phyloP scores from a whole-genome alignment of 2,797 vertebrate genomes.

The Chiroxiphia lanceolata region DNA sequence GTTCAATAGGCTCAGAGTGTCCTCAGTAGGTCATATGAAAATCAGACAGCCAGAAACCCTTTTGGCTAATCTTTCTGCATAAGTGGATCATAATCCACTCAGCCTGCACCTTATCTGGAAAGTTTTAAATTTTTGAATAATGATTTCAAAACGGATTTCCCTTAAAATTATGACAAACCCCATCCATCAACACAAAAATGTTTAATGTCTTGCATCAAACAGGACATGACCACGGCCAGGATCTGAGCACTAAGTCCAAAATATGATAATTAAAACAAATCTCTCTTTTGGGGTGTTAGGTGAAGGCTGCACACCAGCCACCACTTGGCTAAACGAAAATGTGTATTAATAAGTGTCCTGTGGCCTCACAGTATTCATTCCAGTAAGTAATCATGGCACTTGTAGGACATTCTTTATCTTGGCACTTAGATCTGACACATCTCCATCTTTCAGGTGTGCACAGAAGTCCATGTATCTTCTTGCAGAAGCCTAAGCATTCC shows the following conservation, averaged over 20 bases:
- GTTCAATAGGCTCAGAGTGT: background rate
- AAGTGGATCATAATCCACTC: too few species aligned
- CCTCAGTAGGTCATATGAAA: background rate
- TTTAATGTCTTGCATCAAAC: background rate
- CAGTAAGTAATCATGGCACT: background rate
- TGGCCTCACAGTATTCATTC: background rate
- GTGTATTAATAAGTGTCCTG: background rate
- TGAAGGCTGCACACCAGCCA: background rate
- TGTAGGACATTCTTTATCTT: fast-evolving
- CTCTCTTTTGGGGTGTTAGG: background rate
- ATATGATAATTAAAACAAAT: background rate
- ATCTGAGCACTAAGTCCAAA: background rate
- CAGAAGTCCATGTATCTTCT: background rate
- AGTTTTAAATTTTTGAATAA: background rate
- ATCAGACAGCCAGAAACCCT: background rate
- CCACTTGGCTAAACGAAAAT: background rate
- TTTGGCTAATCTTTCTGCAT: background rate
- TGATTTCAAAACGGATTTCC: background rate
- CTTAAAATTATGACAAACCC: background rate
- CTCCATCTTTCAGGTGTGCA: background rate
- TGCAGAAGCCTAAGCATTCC: background rate
- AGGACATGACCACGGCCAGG: background rate
- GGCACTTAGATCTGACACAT: background rate
- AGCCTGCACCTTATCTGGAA: background rate
- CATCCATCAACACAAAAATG: background rate